Evolutionary conservation across 1,140 invertebrate genomes (phyloP).

Genomic region (Protaetia brevitarsis): DNA sequence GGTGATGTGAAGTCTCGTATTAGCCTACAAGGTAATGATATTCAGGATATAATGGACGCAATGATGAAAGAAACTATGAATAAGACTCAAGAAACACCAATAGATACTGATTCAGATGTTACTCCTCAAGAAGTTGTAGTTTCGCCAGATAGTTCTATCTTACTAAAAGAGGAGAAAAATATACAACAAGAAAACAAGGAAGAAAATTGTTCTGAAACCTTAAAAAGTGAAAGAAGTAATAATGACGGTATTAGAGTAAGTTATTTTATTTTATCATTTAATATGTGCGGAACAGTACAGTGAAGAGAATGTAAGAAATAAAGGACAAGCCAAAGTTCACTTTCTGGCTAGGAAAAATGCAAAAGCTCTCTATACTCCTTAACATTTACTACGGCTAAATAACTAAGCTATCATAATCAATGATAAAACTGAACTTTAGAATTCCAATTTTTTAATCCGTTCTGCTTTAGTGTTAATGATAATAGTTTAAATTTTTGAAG

Average conservation of each 20-base stretch:
- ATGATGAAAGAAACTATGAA: slow-evolving; percentile 53
- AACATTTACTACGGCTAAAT: too few species aligned
- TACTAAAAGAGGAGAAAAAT: slow-evolving; percentile 24
- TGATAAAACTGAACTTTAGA: too few species aligned
- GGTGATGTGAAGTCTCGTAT: background rate
- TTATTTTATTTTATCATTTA: too few species aligned
- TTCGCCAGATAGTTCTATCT: slow-evolving; percentile 4
- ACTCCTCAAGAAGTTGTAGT: slow-evolving; percentile 24
- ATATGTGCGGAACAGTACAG: too few species aligned
- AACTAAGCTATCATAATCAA: too few species aligned
- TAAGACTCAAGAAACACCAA: slow-evolving; percentile 34
- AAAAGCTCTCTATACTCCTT: too few species aligned
- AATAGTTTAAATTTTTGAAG: too few species aligned
- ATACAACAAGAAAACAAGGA: background rate
- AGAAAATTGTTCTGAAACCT: background rate
- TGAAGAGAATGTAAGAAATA: too few species aligned
- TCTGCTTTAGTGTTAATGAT: too few species aligned
- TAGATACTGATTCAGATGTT: slow-evolving; percentile 39
- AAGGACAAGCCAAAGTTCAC: too few species aligned
- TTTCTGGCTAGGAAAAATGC: too few species aligned
- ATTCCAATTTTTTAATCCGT: too few species aligned
- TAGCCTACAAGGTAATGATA: slow-evolving; percentile 36
- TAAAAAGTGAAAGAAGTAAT: slow-evolving; percentile 22
- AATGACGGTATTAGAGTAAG: slow-evolving; percentile 37
- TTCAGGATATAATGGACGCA: slow-evolving; percentile 52